Conservation (phyloP, 2,888 invertebrate genomes). For the Nysson spinosus region DNA sequence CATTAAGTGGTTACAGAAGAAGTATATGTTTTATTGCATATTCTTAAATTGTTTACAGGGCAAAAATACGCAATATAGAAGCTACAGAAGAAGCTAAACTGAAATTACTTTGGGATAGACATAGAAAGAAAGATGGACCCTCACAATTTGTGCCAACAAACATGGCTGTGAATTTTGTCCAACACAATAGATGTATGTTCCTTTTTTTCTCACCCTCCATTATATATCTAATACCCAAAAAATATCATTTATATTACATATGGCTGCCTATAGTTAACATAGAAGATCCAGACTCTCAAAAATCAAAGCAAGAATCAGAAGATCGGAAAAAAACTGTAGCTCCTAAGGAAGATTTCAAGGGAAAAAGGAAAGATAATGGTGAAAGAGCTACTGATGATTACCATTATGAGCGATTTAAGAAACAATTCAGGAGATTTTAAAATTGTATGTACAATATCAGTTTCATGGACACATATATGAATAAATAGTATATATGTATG, state of each 20-base stretch:
- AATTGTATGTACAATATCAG: too few species aligned
- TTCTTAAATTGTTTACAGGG: slow-evolving; percentile 78
- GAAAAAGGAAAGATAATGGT: slow-evolving; percentile 84
- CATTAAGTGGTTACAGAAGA: not conserved
- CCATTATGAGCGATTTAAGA: slow-evolving; percentile 97
- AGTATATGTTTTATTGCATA: slow-evolving; percentile 16
- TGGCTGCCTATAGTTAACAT: slow-evolving; percentile 86
- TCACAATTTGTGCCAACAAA: slow-evolving; percentile 98
- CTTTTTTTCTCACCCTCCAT: not conserved
- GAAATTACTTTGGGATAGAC: slow-evolving; percentile 91
- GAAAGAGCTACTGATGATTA: slow-evolving; percentile 98
- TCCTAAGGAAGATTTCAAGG: slow-evolving; percentile 78
- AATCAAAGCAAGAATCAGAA: slow-evolving; percentile 81
- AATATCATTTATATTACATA: not conserved
- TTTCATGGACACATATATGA: too few species aligned
- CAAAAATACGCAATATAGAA: slow-evolving; percentile 99
- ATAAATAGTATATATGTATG: too few species aligned
- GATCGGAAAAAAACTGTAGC: slow-evolving; percentile 74
- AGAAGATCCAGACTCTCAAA: slow-evolving; percentile 83
- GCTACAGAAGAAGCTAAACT: slow-evolving; percentile 99
- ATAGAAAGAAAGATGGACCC: slow-evolving; percentile 94
- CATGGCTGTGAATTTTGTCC: slow-evolving; percentile 98
- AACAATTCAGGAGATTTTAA: slow-evolving; percentile 93
- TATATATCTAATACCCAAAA: too few species aligned
- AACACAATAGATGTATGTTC: slow-evolving; percentile 93